Conservation (phyloP, 2,113 vertebrate genomes). For the Saguinus imperator region DNA sequence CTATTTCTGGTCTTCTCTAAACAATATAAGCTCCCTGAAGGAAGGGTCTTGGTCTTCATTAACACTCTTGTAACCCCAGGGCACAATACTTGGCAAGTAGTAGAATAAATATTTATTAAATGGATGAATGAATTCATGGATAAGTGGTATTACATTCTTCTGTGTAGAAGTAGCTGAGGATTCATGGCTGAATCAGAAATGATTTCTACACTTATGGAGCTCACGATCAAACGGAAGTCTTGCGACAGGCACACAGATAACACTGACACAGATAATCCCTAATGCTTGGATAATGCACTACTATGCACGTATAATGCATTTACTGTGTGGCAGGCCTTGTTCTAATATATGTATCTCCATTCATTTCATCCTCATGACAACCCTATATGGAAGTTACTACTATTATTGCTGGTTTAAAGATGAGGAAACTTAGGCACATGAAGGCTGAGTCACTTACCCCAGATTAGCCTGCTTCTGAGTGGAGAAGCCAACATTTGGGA, state of each 20-base stretch:
- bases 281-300: background rate
- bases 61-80: background rate
- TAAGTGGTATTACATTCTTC: background rate
- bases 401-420: background rate
- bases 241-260: background rate
- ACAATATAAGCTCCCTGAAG: background rate
- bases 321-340: background rate
- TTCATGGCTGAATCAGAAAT: background rate
- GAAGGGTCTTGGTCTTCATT: background rate
- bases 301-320: background rate
- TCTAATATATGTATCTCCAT: background rate
- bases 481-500: background rate
- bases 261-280: background rate
- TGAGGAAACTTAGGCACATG: background rate
- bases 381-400: background rate
- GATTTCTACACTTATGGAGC: background rate
- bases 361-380: background rate
- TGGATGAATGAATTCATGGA: background rate
- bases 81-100: background rate
- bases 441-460: background rate
- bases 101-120: background rate
- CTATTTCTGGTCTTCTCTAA: background rate
- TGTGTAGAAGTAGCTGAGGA: background rate
- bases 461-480: background rate
- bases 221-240: background rate